A percentile compares a stretch with the other conserved stretches of the same genome.
These are phyloP conservation scores for Agraylea sexmaculata DNA, from an alignment of 1,140 invertebrate species.

Conservation along the genomic window DNA sequence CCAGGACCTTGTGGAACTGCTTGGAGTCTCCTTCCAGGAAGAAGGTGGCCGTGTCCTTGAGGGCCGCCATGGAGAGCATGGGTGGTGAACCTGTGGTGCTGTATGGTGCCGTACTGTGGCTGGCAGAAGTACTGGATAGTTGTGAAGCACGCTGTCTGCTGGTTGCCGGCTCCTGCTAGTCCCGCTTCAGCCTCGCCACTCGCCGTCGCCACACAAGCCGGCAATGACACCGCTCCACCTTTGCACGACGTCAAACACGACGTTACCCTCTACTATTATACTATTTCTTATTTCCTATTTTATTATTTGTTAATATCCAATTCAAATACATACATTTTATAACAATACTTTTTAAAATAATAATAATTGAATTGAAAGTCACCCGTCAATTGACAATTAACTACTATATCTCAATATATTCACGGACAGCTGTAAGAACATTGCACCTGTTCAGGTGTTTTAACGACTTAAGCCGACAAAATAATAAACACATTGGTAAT, in stretches of 20 bases:
- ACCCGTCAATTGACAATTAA: too few species aligned
- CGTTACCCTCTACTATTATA: neutral
- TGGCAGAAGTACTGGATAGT: constrained; percentile 35
- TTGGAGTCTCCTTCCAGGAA: constrained; percentile 73
- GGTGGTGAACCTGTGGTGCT: constrained; percentile 41
- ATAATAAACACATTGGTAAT: too few species aligned
- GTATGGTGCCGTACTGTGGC: constrained; percentile 41
- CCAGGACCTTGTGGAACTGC: constrained; percentile 79
- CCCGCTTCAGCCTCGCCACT: neutral
- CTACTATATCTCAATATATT: too few species aligned
- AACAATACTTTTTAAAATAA: too few species aligned
- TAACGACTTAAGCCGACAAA: too few species aligned
- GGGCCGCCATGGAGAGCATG: constrained; percentile 68
- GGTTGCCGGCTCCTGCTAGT: neutral
- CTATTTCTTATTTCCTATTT: too few species aligned
- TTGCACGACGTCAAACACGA: neutral
- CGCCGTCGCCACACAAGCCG: neutral
- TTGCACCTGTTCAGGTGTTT: too few species aligned
- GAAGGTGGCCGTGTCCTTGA: constrained; percentile 80
- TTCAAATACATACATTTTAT: too few species aligned
- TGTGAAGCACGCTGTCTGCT: neutral
- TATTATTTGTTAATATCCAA: too few species aligned
- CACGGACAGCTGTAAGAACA: too few species aligned
- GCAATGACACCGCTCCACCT: constrained; percentile 4
- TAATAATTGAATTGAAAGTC: too few species aligned